Conservation (phyloP, 2,888 invertebrate species). For the Holacanthella duospinosa region DNA sequence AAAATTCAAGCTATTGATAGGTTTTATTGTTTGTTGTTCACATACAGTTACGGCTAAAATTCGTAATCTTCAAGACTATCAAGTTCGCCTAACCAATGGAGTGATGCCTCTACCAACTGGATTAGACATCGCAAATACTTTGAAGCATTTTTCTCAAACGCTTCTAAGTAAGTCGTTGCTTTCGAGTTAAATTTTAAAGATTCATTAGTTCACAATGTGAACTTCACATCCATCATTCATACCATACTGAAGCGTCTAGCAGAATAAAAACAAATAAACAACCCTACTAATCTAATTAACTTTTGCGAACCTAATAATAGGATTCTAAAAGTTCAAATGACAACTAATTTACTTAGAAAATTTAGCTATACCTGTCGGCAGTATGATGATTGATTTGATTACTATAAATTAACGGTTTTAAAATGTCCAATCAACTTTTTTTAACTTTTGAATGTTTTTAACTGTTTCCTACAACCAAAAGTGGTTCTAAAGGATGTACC, state of each 20-base stretch:
- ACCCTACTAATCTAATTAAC: not conserved
- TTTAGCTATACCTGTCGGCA: too few species aligned
- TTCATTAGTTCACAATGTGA: too few species aligned
- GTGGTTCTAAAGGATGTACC: conserved; percentile 95
- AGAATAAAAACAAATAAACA: not conserved
- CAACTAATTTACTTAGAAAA: too few species aligned
- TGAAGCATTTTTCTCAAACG: conserved; percentile 96
- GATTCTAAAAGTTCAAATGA: too few species aligned
- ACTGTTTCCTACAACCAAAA: too few species aligned
- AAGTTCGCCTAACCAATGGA: conserved; percentile 81
- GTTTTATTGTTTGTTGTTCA: conserved; percentile 8
- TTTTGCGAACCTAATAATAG: not conserved
- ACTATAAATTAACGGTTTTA: too few species aligned
- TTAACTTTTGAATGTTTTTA: not conserved
- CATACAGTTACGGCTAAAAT: conserved; percentile 90
- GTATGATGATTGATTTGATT: too few species aligned
- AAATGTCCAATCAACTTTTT: too few species aligned
- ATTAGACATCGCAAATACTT: conserved; percentile 89
- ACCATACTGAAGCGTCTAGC: too few species aligned
- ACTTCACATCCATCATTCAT: too few species aligned
- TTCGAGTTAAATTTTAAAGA: not conserved
- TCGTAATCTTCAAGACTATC: conserved; percentile 91
- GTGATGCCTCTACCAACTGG: conserved; percentile 86
- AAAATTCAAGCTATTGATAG: not conserved
- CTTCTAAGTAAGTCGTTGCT: conserved; percentile 67